Evolutionary conservation across 1,140 invertebrate genomes (phyloP).

Genomic region (Macrosteles quadrilineatus): DNA sequence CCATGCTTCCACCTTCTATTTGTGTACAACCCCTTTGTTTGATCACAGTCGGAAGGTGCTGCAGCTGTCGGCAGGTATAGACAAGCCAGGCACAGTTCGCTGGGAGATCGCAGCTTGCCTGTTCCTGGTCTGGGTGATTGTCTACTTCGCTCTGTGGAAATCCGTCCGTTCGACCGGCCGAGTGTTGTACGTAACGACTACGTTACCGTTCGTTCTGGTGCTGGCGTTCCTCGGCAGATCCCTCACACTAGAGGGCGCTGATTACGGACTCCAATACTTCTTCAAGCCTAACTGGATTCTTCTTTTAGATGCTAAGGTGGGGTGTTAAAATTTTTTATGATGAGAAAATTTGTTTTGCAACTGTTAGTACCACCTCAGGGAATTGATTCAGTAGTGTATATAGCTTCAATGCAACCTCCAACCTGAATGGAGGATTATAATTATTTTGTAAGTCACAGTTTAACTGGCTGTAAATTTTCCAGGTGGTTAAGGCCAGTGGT

Average conservation of each 20-base stretch:
- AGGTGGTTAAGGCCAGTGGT: too few species aligned
- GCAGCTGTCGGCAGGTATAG: slow-evolving; percentile 78
- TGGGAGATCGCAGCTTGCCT: slow-evolving; percentile 87
- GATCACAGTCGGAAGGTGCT: slow-evolving; percentile 80
- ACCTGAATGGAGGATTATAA: too few species aligned
- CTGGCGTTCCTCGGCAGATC: slow-evolving; percentile 77
- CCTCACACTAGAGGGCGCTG: slow-evolving; percentile 78
- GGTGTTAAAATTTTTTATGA: too few species aligned
- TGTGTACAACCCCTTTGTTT: too few species aligned
- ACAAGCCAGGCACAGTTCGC: slow-evolving; percentile 75
- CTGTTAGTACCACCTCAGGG: too few species aligned
- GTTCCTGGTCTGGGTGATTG: slow-evolving; percentile 83
- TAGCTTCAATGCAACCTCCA: too few species aligned
- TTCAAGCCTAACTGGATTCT: slow-evolving; percentile 86
- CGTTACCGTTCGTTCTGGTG: slow-evolving; percentile 79
- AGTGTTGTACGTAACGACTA: slow-evolving; percentile 85
- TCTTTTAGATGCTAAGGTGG: slow-evolving; percentile 76
- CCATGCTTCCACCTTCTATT: too few species aligned
- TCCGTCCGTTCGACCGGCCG: slow-evolving; percentile 81
- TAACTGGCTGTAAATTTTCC: too few species aligned
- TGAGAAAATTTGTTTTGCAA: too few species aligned
- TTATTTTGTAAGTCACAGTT: too few species aligned
- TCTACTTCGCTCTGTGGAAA: slow-evolving; percentile 93
- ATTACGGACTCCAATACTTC: slow-evolving; percentile 77
- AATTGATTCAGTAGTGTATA: too few species aligned